Base-by-base conservation (phyloP, 2,888 invertebrate genomes). In the Drosophila mimica region DNA sequence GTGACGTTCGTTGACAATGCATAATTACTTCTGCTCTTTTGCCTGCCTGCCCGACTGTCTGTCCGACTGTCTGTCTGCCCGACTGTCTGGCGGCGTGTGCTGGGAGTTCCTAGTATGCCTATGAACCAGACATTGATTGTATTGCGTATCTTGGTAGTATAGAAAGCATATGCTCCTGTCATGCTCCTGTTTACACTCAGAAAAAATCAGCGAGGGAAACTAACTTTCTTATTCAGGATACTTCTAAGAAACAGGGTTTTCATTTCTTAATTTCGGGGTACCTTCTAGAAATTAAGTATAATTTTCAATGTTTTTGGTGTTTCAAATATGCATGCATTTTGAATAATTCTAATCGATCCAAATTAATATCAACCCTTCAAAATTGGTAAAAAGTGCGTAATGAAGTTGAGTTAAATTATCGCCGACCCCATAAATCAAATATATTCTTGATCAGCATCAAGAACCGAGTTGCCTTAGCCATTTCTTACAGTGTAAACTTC, bases 11-110 rank as follows among this genome's bases (percentile, higher is more conserved):
- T 6, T 58, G 54, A 54, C 64, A 76, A 54, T 54, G 56, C 69
- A 81, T 88, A 91, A 88, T 91, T 87, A 83, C 75, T 75, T 34
- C 59, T 54, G 56, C 43, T 31, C 53, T 33, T n/a, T 56, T 49
- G 51, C 53, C 49, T 48, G 57, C 28, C 54, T 63, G 74, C 62
- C 3, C 15, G 38, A 65, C 73, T 53, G 30, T 31, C 20, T 30
- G 9, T 51, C 13, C 31, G 46, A 25, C 43, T 20, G 25, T 15
- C 28, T 17, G 3, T 48, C 28, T 36, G 4, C 34, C 13, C 46
- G 46, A 20, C 0, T 46, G 20, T 20, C 20, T 46, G 46, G 0
- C 9, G 49, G 49, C 48, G 49, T 48, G 54, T 17, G 25, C 54
- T 28, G 54, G 36, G 28, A 54, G 17, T 36, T 36, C 9, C 7